These are phyloP conservation scores for Tridacna crocea DNA, from an alignment of 2,888 invertebrate species.

Conservation along the genomic window DNA sequence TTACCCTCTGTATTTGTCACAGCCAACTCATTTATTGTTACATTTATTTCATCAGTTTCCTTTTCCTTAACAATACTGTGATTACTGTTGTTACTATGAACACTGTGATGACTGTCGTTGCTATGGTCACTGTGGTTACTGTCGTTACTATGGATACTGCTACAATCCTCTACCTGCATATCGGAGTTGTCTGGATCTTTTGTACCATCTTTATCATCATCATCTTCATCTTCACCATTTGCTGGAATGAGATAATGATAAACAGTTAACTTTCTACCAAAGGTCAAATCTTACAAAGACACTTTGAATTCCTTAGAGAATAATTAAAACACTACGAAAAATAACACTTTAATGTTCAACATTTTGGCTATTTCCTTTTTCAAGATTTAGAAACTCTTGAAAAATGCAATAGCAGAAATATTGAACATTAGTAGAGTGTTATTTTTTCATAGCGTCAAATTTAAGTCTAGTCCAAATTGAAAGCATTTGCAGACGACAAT, in stretches of 20 bases:
- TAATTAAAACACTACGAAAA: too few relatives aligned
- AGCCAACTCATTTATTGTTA: background rate
- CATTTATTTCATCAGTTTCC: background rate
- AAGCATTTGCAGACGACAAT: too few relatives aligned
- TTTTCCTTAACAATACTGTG: background rate
- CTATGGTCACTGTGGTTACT: constrained; percentile 19
- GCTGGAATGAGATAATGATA: constrained; percentile 44
- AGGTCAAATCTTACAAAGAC: too few relatives aligned
- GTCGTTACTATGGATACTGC: constrained; percentile 18
- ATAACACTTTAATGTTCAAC: too few relatives aligned
- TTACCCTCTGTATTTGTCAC: background rate
- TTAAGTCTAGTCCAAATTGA: too few relatives aligned
- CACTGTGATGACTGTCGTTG: background rate
- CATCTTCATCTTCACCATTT: constrained; percentile 62
- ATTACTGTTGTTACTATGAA: constrained; percentile 14
- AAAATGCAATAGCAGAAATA: background rate
- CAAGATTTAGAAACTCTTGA: background rate
- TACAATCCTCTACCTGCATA: constrained; percentile 37
- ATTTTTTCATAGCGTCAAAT: too few relatives aligned
- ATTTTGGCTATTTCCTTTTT: background rate
- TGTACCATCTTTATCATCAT: constrained; percentile 55
- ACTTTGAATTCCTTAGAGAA: too few relatives aligned
- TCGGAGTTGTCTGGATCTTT: constrained; percentile 31
- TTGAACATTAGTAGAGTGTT: too few relatives aligned
- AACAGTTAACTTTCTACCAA: too few relatives aligned